phyloP scores from a whole-genome alignment of 2,888 invertebrate species.

The Ellobium chinense region DNA sequence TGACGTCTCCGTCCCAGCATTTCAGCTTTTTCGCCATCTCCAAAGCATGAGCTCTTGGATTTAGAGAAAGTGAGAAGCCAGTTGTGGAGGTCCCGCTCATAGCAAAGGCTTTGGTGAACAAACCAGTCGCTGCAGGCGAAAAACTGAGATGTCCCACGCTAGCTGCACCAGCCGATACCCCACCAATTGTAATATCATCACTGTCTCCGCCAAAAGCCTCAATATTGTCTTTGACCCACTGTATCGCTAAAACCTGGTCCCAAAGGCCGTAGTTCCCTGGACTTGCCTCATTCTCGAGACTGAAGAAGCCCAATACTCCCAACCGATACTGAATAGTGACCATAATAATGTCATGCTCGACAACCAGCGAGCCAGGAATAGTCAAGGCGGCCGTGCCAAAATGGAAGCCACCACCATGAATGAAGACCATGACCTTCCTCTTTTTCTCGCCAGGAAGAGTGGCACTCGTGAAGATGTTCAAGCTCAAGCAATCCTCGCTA shows the following conservation, averaged over 20 bases:
- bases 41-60: not conserved
- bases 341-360: slow-evolving; percentile 32
- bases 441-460: not conserved
- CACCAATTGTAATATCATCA: slow-evolving; percentile 58
- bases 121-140: slow-evolving; percentile 55
- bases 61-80: not conserved
- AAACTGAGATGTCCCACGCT: slow-evolving; percentile 58
- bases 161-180: slow-evolving; percentile 64
- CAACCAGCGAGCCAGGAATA: slow-evolving; percentile 20
- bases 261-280: slow-evolving; percentile 50
- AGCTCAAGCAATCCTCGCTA: slow-evolving; percentile 11
- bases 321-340: slow-evolving; percentile 46
- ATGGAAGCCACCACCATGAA: slow-evolving; percentile 43
- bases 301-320: slow-evolving; percentile 44
- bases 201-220: slow-evolving; percentile 45
- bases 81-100: slow-evolving; percentile 57
- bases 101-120: slow-evolving; percentile 62
- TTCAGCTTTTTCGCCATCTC: not conserved
- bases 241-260: slow-evolving; percentile 42
- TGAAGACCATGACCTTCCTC: slow-evolving; percentile 42
- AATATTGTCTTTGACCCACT: slow-evolving; percentile 42
- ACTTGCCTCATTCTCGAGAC: slow-evolving; percentile 30
- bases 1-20: not conserved
- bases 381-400: not conserved
- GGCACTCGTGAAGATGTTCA: not conserved